Conservation (phyloP, 2,888 invertebrate species). For the Protonemura montana region DNA sequence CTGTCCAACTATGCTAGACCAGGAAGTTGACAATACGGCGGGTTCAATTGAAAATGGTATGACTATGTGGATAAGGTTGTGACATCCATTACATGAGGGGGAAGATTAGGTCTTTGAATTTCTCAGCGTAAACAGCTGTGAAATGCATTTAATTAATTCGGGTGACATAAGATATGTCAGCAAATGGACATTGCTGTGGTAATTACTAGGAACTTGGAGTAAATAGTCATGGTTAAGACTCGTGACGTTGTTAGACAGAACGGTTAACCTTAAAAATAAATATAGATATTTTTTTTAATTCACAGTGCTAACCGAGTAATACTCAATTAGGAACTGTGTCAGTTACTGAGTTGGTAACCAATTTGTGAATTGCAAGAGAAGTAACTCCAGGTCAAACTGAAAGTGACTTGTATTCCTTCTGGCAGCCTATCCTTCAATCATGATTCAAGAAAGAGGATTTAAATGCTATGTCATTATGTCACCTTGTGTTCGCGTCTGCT, state of each 20-base stretch:
- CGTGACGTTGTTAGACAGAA: too few relatives aligned
- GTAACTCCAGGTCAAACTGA: too few relatives aligned
- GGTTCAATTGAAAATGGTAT: constrained; percentile 4
- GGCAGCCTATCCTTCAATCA: too few relatives aligned
- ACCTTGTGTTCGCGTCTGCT: background rate
- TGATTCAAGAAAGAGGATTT: background rate
- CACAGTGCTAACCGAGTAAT: too few relatives aligned
- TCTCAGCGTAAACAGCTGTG: background rate
- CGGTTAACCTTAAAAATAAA: too few relatives aligned
- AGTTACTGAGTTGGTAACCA: too few relatives aligned
- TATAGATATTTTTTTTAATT: too few relatives aligned
- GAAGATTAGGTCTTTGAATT: background rate
- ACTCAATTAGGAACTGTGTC: too few relatives aligned
- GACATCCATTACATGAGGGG: background rate
- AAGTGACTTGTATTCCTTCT: too few relatives aligned
- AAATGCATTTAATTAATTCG: background rate
- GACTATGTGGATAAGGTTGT: background rate
- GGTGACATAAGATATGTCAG: background rate
- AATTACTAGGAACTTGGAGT: background rate
- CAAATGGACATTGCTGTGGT: background rate
- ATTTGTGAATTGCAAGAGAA: too few relatives aligned
- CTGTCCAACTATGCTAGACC: background rate
- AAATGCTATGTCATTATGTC: background rate
- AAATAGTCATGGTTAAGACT: too few relatives aligned
- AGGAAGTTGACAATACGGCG: background rate